These are phyloP conservation scores for Lasioglossum figueresi DNA, from an alignment of 2,888 invertebrate genomes.

Conservation along the genomic window DNA sequence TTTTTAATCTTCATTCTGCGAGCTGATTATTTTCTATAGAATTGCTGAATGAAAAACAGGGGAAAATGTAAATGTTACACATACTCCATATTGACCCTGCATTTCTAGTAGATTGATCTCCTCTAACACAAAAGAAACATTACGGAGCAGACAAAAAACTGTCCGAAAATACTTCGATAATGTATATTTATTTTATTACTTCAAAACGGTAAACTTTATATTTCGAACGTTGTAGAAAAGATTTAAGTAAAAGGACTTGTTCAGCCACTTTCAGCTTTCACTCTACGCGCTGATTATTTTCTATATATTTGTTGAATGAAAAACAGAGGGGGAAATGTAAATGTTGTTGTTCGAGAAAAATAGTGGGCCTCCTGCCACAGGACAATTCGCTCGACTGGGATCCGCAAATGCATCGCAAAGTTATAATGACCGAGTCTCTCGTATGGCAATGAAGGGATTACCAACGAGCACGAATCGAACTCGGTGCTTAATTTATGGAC, in stretches of 20 bases:
- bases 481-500: constrained; percentile 68
- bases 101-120: neutral
- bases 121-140: neutral
- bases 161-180: neutral
- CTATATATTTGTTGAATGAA: neutral
- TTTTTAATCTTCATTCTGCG: too few relatives aligned
- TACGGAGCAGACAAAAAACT: neutral
- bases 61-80: neutral
- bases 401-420: constrained; percentile 62
- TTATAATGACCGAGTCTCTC: constrained; percentile 67
- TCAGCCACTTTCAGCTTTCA: too few relatives aligned
- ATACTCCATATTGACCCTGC: too few relatives aligned
- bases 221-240: too few relatives aligned
- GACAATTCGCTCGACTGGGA: constrained; percentile 21
- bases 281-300: too few relatives aligned
- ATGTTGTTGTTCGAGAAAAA: neutral
- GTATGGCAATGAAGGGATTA: constrained; percentile 68
- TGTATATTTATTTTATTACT: too few relatives aligned
- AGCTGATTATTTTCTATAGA: too few relatives aligned
- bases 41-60: neutral
- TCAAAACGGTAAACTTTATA: too few relatives aligned
- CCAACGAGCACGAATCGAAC: constrained; percentile 68
- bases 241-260: too few relatives aligned
- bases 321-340: neutral
- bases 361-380: neutral